These are phyloP conservation scores for Parasteatoda lunata DNA, from an alignment of 2,888 invertebrate genomes.

Conservation along the genomic window DNA sequence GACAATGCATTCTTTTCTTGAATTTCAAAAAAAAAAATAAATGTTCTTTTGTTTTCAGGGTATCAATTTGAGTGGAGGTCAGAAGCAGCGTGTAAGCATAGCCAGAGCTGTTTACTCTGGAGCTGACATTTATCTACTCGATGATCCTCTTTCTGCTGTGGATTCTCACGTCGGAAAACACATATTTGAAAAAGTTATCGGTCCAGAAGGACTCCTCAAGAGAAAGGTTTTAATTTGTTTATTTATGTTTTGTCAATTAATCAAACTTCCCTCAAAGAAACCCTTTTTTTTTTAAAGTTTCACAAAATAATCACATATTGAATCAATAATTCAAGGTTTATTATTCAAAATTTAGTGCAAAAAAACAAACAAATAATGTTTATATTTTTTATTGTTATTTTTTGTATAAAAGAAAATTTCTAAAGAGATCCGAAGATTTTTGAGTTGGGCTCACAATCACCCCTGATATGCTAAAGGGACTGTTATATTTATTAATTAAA, in stretches of 20 bases:
- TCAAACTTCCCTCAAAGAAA: background rate
- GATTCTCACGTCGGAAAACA: slow-evolving; percentile 76
- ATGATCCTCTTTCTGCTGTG: slow-evolving; percentile 78
- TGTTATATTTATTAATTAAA: too few species aligned
- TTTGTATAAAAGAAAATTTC: too few species aligned
- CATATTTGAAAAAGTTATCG: slow-evolving; percentile 77
- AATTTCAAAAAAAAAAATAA: too few species aligned
- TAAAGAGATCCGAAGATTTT: too few species aligned
- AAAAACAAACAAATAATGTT: background rate
- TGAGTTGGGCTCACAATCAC: too few species aligned
- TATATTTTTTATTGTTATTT: background rate
- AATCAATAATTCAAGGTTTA: background rate
- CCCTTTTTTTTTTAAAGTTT: too few species aligned
- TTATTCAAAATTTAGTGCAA: background rate
- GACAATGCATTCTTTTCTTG: too few species aligned
- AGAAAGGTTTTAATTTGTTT: too few species aligned
- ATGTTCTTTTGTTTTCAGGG: slow-evolving; percentile 73
- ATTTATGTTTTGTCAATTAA: slow-evolving; percentile 73
- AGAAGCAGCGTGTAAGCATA: slow-evolving; percentile 71
- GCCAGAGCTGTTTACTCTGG: slow-evolving; percentile 69
- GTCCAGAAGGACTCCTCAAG: slow-evolving; percentile 75
- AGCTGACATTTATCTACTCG: slow-evolving; percentile 76
- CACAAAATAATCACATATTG: background rate
- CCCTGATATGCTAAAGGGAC: too few species aligned
- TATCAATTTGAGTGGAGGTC: slow-evolving; percentile 71